A percentile compares a stretch with the other conserved stretches of the same genome.
Evolutionary conservation across 2,888 invertebrate species (phyloP).

Genomic region (Operophtera brumata): DNA sequence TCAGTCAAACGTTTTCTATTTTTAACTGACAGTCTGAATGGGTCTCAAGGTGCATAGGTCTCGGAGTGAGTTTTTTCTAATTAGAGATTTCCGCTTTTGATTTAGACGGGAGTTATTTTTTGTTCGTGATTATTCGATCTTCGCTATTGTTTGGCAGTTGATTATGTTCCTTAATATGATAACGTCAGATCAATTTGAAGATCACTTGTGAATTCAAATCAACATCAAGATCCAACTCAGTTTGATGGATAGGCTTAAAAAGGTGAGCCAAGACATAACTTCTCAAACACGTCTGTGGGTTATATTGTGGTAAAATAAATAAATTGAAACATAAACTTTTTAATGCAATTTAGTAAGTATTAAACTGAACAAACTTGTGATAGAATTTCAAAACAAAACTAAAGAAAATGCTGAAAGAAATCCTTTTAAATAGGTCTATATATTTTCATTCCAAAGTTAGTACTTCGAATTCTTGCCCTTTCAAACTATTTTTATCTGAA

Average conservation of each 20-base stretch:
- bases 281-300: too few species aligned
- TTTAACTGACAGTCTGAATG: conserved; percentile 64
- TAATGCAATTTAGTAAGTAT: too few species aligned
- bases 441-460: conserved; percentile 3
- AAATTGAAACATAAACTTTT: too few species aligned
- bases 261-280: neutral
- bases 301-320: too few species aligned
- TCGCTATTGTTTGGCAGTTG: conserved; percentile 23
- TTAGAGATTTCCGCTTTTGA: conserved; percentile 47
- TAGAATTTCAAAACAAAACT: conserved; percentile 8
- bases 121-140: conserved; percentile 28
- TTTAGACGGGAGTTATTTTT: conserved; percentile 36
- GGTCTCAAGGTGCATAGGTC: conserved; percentile 62
- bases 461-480: conserved; percentile 19
- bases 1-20: conserved; percentile 53
- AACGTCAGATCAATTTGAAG: conserved; percentile 15
- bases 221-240: conserved; percentile 2
- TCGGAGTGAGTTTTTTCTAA: conserved; percentile 55
- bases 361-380: neutral
- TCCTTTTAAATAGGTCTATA: conserved; percentile 13
- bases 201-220: conserved; percentile 1
- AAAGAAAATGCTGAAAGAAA: conserved; percentile 1
- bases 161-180: conserved; percentile 23
- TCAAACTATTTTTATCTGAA: conserved; percentile 24
- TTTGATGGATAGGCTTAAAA: conserved; percentile 14